phyloP scores from a whole-genome alignment of 2,888 invertebrate genomes.

The Cryptocheilus praepositus region DNA sequence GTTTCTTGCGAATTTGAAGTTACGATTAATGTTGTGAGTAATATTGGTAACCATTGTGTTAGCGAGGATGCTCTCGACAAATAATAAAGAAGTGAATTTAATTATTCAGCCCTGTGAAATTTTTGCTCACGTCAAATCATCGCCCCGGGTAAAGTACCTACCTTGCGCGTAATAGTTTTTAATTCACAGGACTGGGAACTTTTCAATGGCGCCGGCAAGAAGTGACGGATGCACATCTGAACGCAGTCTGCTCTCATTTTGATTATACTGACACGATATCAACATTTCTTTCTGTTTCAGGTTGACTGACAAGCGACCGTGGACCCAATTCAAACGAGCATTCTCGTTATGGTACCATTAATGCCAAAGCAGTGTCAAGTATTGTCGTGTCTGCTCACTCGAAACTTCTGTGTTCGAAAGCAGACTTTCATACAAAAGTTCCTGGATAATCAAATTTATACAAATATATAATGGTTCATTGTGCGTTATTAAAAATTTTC shows the following conservation, averaged over 20 bases:
- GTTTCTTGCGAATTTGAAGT: constrained; percentile 54
- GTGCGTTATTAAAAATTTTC: background rate
- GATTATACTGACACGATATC: constrained; percentile 42
- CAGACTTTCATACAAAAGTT: background rate
- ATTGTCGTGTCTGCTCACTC: background rate
- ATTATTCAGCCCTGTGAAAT: constrained; percentile 54
- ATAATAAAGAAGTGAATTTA: constrained; percentile 70
- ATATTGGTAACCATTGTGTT: constrained; percentile 65
- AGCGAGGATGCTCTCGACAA: constrained; percentile 54
- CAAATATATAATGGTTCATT: background rate
- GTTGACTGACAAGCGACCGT: constrained; percentile 45
- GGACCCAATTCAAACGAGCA: constrained; percentile 53
- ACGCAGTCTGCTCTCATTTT: constrained; percentile 1
- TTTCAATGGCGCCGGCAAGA: background rate
- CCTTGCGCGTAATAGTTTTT: no score
- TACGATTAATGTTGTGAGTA: constrained; percentile 62
- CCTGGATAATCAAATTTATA: background rate
- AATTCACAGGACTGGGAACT: no score
- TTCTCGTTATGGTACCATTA: constrained; percentile 78
- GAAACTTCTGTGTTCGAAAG: no score
- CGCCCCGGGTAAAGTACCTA: no score
- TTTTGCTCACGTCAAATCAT: constrained; percentile 17
- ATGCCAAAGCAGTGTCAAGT: constrained; percentile 76
- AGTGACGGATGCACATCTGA: background rate
- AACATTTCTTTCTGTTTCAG: constrained; percentile 52